Conservation (phyloP, 2,888 invertebrate genomes). For the Agrochola circellaris region DNA sequence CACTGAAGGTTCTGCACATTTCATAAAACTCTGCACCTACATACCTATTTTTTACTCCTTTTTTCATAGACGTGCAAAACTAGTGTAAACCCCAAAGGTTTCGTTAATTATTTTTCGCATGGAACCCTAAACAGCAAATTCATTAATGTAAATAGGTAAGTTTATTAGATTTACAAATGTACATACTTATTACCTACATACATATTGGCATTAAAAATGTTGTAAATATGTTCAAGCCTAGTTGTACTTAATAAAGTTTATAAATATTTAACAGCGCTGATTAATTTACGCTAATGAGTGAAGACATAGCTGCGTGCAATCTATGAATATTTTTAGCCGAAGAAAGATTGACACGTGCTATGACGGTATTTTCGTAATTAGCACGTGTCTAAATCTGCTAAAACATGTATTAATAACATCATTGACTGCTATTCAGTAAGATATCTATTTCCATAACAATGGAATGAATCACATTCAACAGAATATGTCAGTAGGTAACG, state of each 20-base stretch:
- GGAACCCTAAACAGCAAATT: constrained; percentile 19
- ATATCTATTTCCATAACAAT: too few species aligned
- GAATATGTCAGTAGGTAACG: too few species aligned
- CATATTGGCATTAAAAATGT: constrained; percentile 50
- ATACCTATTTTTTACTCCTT: not conserved
- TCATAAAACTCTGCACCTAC: not conserved
- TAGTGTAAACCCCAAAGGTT: not conserved
- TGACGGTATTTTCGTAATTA: constrained; percentile 17
- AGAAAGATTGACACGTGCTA: constrained; percentile 2
- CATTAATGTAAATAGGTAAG: constrained; percentile 38
- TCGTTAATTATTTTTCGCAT: not conserved
- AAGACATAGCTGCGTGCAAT: constrained; percentile 45
- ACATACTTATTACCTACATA: constrained; percentile 13
- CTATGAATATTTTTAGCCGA: constrained; percentile 49
- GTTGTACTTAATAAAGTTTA: constrained; percentile 54
- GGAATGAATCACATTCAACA: not conserved
- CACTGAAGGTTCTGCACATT: constrained; percentile 9
- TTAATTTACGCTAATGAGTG: constrained; percentile 57
- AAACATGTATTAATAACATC: not conserved
- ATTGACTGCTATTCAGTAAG: not conserved
- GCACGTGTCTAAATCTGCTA: constrained; percentile 5
- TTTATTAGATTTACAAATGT: constrained; percentile 48
- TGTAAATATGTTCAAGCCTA: constrained; percentile 54
- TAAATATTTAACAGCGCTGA: constrained; percentile 68
- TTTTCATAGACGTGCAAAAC: not conserved